Percentiles rank a stretch among this genome's conserved stretches.
These are phyloP conservation scores for Orthosia gothica DNA, from an alignment of 2,888 invertebrate species.

Conservation along the genomic window DNA sequence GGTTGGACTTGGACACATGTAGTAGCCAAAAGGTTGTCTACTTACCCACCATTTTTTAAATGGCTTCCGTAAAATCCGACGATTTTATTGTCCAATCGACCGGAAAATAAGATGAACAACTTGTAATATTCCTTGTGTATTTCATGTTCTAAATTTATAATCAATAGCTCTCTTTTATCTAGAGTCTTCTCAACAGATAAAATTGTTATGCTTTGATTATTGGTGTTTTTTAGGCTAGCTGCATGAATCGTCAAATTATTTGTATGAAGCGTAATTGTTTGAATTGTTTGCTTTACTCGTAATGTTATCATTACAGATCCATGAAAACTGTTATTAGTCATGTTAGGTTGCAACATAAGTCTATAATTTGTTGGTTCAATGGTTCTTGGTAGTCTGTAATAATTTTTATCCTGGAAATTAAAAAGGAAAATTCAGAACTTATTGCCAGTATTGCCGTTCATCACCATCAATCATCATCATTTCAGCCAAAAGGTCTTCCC, in stretches of 20 bases:
- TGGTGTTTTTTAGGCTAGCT: constrained; percentile 67
- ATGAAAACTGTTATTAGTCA: constrained; percentile 89
- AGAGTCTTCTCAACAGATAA: constrained; percentile 41
- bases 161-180: constrained; percentile 83
- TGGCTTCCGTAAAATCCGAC: constrained; percentile 92
- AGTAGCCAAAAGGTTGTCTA: constrained; percentile 15
- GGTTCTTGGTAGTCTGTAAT: constrained; percentile 89
- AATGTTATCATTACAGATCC: constrained; percentile 91
- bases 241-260: constrained; percentile 90
- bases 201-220: constrained; percentile 54
- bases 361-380: constrained; percentile 93
- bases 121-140: constrained; percentile 78
- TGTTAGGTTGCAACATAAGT: constrained; percentile 93
- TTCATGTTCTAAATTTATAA: constrained; percentile 78
- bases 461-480: no score
- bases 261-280: constrained; percentile 92
- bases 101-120: constrained; percentile 88
- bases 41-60: constrained; percentile 87
- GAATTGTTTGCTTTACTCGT: constrained; percentile 82
- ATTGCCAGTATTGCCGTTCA: no score
- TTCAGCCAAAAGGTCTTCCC: no score
- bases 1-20: neutral
- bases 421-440: no score
- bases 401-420: constrained; percentile 66
- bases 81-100: constrained; percentile 87